Percentiles rank a stretch among this genome's conserved stretches.
Conservation (phyloP, 2,797 vertebrate genomes). For the Allobates femoralis region DNA sequence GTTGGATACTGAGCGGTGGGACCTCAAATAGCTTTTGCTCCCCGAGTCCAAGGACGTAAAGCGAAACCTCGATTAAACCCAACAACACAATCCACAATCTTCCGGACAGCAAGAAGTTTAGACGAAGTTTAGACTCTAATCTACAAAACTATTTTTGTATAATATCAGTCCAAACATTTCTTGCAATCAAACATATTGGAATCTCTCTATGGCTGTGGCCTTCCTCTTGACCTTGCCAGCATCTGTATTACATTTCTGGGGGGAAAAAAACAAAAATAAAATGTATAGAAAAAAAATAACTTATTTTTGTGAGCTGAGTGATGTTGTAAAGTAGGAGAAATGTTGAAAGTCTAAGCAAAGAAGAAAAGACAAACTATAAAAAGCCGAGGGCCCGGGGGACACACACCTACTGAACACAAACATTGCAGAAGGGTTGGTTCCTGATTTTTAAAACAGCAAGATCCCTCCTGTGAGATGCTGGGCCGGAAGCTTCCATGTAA, state of each 20-base stretch:
- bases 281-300: not conserved
- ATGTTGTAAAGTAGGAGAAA: conserved; percentile 55
- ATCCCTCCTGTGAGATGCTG: conserved; percentile 70
- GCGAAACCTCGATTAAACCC: not conserved
- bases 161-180: not conserved
- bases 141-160: not conserved
- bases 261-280: not conserved
- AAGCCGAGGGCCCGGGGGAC: conserved; percentile 63
- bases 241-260: not conserved
- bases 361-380: conserved; percentile 67
- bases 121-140: not conserved
- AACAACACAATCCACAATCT: not conserved
- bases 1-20: not conserved
- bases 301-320: not conserved
- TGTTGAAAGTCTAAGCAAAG: conserved; percentile 65
- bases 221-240: not conserved
- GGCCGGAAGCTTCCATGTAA: conserved; percentile 81
- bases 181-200: not conserved
- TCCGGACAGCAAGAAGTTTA: not conserved
- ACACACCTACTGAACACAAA: conserved; percentile 53
- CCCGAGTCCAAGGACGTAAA: not conserved
- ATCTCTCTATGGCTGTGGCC: not conserved
- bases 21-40: not conserved
- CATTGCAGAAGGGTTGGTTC: conserved; percentile 66
- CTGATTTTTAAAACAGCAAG: conserved; percentile 75